phyloP scores from a whole-genome alignment of 2,797 vertebrate species.

The Thamnophis elegans region DNA sequence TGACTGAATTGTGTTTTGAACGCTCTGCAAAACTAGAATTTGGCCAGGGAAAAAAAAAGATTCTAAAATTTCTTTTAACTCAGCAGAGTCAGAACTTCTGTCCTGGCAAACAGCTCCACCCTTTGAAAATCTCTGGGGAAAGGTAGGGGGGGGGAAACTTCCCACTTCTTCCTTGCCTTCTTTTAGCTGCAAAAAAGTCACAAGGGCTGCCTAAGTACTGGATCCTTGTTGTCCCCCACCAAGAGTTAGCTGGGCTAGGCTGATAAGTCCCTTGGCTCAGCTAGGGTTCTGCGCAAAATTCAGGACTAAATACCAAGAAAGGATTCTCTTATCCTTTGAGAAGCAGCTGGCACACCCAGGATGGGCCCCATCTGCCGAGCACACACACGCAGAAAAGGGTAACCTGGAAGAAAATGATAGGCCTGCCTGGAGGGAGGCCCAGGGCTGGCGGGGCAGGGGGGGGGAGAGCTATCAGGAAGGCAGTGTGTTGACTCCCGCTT shows the following conservation, averaged over 20 bases:
- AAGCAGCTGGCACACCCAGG: conserved; percentile 24
- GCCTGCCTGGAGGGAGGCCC: neutral
- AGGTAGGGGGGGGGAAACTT: neutral
- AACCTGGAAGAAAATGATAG: conserved; percentile 21
- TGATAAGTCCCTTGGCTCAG: conserved; percentile 17
- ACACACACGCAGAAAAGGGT: neutral
- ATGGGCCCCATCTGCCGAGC: conserved; percentile 14
- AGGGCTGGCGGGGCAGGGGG: neutral
- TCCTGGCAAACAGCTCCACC: neutral
- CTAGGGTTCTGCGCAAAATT: neutral
- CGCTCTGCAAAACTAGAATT: neutral
- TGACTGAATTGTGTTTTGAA: neutral
- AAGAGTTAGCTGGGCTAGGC: neutral
- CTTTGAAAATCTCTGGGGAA: neutral
- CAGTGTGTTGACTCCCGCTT: neutral
- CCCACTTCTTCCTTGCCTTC: too few species aligned
- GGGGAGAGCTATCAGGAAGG: neutral
- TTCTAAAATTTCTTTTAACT: too few species aligned
- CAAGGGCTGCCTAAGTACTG: neutral
- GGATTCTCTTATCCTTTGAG: conserved; percentile 10
- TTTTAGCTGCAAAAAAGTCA: neutral
- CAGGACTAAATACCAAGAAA: neutral
- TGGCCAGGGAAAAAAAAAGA: neutral
- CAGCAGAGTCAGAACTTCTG: neutral
- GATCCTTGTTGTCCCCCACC: neutral